Percentiles rank a stretch among this genome's conserved stretches.
These are phyloP conservation scores for Mus pahari DNA, from an alignment of 2,113 vertebrate species.

Conservation along the genomic window DNA sequence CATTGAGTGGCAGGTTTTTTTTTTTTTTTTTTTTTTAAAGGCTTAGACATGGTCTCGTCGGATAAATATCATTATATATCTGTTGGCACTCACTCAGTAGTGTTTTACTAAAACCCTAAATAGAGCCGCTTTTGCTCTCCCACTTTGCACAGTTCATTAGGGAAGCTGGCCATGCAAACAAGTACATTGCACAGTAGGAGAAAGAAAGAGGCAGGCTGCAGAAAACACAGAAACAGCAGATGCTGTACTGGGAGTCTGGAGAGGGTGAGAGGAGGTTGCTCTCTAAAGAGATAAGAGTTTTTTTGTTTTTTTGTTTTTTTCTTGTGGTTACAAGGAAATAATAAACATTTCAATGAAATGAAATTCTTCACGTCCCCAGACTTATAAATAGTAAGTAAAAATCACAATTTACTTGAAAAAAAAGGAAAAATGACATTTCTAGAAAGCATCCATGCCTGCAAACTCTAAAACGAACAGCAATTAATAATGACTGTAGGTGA, in stretches of 20 bases:
- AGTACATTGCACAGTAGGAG: background rate
- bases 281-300: conserved; percentile 6
- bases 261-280: background rate
- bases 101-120: conserved; percentile 14
- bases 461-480: background rate
- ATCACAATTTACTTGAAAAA: background rate
- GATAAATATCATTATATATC: background rate
- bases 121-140: background rate
- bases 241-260: too few species aligned
- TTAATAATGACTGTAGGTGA: background rate
- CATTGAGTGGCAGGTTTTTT: background rate
- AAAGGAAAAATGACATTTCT: background rate
- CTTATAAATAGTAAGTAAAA: background rate
- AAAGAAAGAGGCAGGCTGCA: background rate
- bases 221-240: background rate
- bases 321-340: background rate
- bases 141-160: background rate
- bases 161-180: background rate
- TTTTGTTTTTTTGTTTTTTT: background rate
- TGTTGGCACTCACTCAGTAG: conserved; percentile 25
- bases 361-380: background rate
- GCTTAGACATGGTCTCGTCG: background rate
- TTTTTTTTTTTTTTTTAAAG: background rate
- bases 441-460: background rate
- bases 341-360: background rate